phyloP scores from a whole-genome alignment of 2,888 invertebrate species.

The Andrena camellia region DNA sequence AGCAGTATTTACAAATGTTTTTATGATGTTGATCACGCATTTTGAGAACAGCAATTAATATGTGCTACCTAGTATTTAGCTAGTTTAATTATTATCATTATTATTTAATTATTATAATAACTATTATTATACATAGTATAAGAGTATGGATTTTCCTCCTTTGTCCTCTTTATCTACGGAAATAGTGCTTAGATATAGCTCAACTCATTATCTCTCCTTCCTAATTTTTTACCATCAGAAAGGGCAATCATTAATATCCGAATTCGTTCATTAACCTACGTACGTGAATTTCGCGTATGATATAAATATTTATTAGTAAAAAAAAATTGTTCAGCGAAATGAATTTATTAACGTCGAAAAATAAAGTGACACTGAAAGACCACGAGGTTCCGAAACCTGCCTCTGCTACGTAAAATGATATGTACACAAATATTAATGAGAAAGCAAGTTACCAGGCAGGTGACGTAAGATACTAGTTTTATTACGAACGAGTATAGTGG shows the following conservation, averaged over 20 bases:
- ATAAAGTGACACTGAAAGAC: slow-evolving; percentile 47
- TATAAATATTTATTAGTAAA: slow-evolving; percentile 51
- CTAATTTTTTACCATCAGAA: slow-evolving; percentile 16
- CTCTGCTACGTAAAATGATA: slow-evolving; percentile 32
- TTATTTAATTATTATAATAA: slow-evolving; percentile 59
- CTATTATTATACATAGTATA: slow-evolving; percentile 76
- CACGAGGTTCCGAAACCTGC: slow-evolving; percentile 25
- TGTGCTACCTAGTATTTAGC: slow-evolving; percentile 71
- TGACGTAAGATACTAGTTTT: slow-evolving; percentile 33
- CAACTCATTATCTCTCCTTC: slow-evolving; percentile 22
- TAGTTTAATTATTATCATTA: slow-evolving; percentile 68
- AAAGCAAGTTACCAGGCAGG: slow-evolving; percentile 14
- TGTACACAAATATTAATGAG: slow-evolving; percentile 27
- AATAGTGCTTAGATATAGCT: slow-evolving; percentile 49
- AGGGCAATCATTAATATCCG: background rate
- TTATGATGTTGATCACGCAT: slow-evolving; percentile 64
- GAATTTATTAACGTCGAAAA: slow-evolving; percentile 26
- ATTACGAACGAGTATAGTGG: slow-evolving; percentile 20
- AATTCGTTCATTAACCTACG: slow-evolving; percentile 37
- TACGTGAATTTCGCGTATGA: slow-evolving; percentile 36
- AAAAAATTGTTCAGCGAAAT: slow-evolving; percentile 39
- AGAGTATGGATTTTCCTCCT: slow-evolving; percentile 69
- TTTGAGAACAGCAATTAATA: slow-evolving; percentile 67
- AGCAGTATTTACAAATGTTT: slow-evolving; percentile 71
- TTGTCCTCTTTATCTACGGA: slow-evolving; percentile 60